Evolutionary conservation across 2,113 vertebrate genomes (phyloP), one percentile per base, ranked within the genome.

Genomic region (Amazona vittata): DNA sequence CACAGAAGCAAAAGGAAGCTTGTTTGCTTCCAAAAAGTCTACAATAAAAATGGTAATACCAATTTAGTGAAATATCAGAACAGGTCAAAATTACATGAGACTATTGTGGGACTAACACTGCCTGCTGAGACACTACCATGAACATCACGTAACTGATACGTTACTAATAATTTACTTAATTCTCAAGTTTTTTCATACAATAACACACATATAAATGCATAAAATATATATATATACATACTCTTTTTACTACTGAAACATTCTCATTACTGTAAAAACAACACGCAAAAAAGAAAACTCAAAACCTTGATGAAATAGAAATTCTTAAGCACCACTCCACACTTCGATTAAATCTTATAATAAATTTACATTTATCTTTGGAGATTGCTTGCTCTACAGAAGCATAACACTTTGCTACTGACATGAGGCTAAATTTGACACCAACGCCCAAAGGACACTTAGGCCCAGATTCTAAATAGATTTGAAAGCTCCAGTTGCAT

Each of bases 1-100:
- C 41, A 82, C 41, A 90, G 50, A 86, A 67, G 79, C 88, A 92
- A 97, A 94, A 76, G n/a, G 35, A 95, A 91, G n/a, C 74, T 35
- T 93, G 44, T 52, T 81, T 50, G 79, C 44, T 96, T 96, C 73
- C 77, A 94, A 90, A 73, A 70, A 3, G 16, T 77, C 16, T 76
- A 93, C 35, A 82, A 74, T 80, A 86, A 91, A 93, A 82, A 93
- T 15, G 44, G 37, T 25, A 89, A 87, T 39, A 91, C 14, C 60
- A 83, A 44, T 59, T 39, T 39, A 60, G 35, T 33, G 50, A 86
- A 90, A 37, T 77, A 78, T 91, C 69, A 46, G 79, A 96, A 87
- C 55, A 62, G 64, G 76, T 90, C 62, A 78, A 85, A 97, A 92
- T 81, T 80, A 82, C 71, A 87, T 15, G 24, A 86, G 50, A 97